Base-by-base conservation (phyloP, 2,888 invertebrate species). In the Spicauda simplicius region DNA sequence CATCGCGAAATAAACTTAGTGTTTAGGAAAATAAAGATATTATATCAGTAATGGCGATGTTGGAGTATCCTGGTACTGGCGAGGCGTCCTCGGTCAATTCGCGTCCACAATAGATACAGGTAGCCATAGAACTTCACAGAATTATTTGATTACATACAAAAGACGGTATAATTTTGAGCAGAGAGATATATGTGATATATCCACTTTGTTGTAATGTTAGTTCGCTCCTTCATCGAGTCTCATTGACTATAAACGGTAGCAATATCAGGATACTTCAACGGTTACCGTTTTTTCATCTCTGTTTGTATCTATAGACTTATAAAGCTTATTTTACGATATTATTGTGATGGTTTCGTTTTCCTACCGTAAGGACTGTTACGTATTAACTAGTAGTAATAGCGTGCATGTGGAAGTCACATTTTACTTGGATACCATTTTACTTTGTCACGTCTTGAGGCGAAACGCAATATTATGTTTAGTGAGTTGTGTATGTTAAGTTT, bases 281-380 rank as follows among this genome's bases (percentile, higher is more conserved):
- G 77, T 84, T 82, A 82, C 83, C 84, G 81, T 88, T 89, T 88
- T 87, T 88, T 86, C 86, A 86, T 88, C 85, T 90, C 85, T 88
- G 89, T 91, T 91, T 90, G 85, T 88, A 88, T 83, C 78, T 87
- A 88, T 87, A 88, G 86, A 88, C 86, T 82, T 89, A 86, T 84
- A 90, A 85, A 91, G 89, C 88, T 90, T 91, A 88, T 88, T 90
- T 91, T 90, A 90, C 82, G 78, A 90, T 91, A 89, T 87, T 84
- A 88, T 88, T 89, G 87, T 90, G 89, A 93, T 90, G 89, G 86
- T 91, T 91, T 91, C 86, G 87, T 93, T 93, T 91, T 90, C 90
- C 90, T 91, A 92, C 88, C 83, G 84, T 90, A 87, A 86, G 83
- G 87, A 88, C 86, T 90, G 91, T 91, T 91, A 87, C 79, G 80